Conservation (phyloP, 2,113 vertebrate species). For the Microtus oregoni region DNA sequence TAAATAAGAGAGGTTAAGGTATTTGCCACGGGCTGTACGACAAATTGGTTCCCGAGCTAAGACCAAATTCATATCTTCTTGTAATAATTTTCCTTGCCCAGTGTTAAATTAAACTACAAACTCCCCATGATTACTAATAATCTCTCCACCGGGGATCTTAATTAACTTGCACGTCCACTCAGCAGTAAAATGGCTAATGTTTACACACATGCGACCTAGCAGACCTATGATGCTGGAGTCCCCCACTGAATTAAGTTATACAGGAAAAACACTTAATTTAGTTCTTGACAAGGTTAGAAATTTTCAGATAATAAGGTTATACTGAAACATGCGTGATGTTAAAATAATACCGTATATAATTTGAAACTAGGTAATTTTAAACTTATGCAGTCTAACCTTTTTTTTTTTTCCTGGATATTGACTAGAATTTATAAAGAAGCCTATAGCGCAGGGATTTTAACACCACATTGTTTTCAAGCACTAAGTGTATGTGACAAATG, state of each 20-base stretch:
- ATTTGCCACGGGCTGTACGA: neutral
- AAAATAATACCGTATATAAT: neutral
- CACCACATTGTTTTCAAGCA: neutral
- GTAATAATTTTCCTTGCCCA: slow-evolving; percentile 14
- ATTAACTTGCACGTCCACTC: neutral
- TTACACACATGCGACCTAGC: neutral
- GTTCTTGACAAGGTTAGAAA: slow-evolving; percentile 31
- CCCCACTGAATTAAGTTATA: neutral
- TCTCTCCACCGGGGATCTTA: slow-evolving; percentile 9
- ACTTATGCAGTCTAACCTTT: slow-evolving; percentile 9
- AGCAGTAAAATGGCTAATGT: neutral
- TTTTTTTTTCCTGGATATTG: neutral
- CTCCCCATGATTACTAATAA: neutral
- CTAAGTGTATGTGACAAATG: neutral
- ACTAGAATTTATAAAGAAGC: slow-evolving; percentile 3
- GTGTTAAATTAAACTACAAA: slow-evolving; percentile 34
- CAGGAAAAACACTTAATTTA: slow-evolving; percentile 16
- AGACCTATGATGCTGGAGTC: neutral
- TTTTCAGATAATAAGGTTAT: slow-evolving; percentile 1
- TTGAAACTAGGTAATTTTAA: slow-evolving; percentile 37
- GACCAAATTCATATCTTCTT: neutral
- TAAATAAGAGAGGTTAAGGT: slow-evolving; percentile 43
- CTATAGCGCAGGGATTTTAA: slow-evolving; percentile 1
- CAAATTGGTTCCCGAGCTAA: slow-evolving; percentile 40
- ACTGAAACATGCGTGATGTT: neutral